Base-by-base conservation (phyloP, 2,888 invertebrate genomes). In the Laothoe populi region DNA sequence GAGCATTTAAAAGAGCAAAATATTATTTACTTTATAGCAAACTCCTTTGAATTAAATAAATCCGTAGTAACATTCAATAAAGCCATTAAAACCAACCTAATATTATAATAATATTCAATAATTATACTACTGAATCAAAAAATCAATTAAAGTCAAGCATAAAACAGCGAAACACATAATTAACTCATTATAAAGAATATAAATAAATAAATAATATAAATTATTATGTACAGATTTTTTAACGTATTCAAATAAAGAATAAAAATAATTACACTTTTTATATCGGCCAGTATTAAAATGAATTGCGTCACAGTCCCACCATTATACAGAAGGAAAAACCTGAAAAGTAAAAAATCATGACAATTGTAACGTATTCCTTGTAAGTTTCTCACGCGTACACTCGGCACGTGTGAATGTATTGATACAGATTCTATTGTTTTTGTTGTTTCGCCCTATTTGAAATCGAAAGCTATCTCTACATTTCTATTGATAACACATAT, bases 281-380 rank as follows among this genome's bases (percentile, higher is more conserved):
- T 53, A 53, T 21, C 21, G 40, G 23, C 40, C 57, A 40, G 40
- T n/a, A n/a, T 58, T 58, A 42, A 38, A 38, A 57, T 40, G 3
- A 13, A 58, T 58, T 58, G 57, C 57, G 24, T 58, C 40, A 58
- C 57, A 58, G 10, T 40, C 57, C 40, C 57, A 58, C 40, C 11
- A 58, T 58, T 58, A 8, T 57, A 35, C 57, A 23, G 24, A 23
- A n/a, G 24, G 40, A 42, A 58, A 53, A 53, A 31, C 53, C 26
- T 16, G 31, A 35, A 58, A 58, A 38, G 42, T 40, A 58, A 58
- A 57, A 58, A 58, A 58, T 11, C 13, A 58, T 42, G 23, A 42
- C 23, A 23, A 42, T 58, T 58, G 42, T n/a, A 58, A 58, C 19
- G n/a, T 40, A 38, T 58, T 58, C 42, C 23, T 10, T 24, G 38